phyloP scores from a whole-genome alignment of 2,113 vertebrate genomes.

The Perca fluviatilis region DNA sequence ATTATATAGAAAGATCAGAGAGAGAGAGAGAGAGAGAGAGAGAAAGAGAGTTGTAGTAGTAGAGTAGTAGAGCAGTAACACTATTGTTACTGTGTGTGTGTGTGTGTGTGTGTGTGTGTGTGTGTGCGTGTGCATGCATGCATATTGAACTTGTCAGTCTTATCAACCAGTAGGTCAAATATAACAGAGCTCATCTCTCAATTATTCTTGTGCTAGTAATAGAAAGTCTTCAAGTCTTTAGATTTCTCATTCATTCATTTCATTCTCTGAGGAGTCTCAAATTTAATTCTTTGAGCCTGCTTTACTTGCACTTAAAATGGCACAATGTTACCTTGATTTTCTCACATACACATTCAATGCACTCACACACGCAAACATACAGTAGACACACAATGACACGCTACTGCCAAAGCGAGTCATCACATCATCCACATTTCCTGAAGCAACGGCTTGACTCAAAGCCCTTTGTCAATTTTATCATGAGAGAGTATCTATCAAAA shows the following conservation, averaged over 20 bases:
- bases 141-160: slow-evolving; percentile 21
- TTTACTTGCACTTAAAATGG: too few species aligned
- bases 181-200: slow-evolving; percentile 11
- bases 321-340: too few species aligned
- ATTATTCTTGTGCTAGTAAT: slow-evolving; percentile 28
- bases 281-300: too few species aligned
- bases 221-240: slow-evolving; percentile 20
- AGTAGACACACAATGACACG: background rate
- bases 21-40: slow-evolving; percentile 15
- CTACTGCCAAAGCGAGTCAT: background rate
- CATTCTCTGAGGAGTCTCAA: too few species aligned
- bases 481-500: slow-evolving; percentile 72
- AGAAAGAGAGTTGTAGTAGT: slow-evolving; percentile 4
- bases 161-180: slow-evolving; percentile 44
- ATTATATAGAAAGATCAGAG: slow-evolving; percentile 73
- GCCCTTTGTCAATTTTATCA: slow-evolving; percentile 74
- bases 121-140: slow-evolving; percentile 19
- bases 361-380: background rate
- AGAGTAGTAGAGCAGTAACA: too few species aligned
- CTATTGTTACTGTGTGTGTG: slow-evolving; percentile 26
- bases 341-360: slow-evolving; percentile 1
- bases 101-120: background rate
- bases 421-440: slow-evolving; percentile 44
- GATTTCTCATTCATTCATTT: background rate
- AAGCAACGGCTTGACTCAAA: slow-evolving; percentile 64